These are phyloP conservation scores for Pilophorus perplexus DNA, from an alignment of 2,888 invertebrate genomes.

Conservation along the genomic window DNA sequence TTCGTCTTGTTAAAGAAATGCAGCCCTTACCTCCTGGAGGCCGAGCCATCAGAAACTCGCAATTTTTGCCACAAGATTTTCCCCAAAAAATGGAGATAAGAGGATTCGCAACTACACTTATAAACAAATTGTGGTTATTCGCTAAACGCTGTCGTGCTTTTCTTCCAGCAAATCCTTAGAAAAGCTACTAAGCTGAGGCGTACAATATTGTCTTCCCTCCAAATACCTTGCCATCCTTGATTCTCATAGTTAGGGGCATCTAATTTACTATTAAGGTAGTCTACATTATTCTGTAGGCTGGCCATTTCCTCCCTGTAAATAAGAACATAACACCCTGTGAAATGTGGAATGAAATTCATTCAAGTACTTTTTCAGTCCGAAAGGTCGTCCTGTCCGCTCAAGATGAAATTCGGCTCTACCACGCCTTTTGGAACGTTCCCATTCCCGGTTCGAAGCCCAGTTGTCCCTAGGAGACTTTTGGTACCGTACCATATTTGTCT, in stretches of 20 bases:
- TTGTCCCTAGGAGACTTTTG: constrained; percentile 27
- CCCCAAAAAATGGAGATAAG: too few relatives aligned
- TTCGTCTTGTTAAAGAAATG: too few relatives aligned
- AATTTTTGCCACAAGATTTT: too few relatives aligned
- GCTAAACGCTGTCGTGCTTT: too few relatives aligned
- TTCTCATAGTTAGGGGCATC: constrained; percentile 50
- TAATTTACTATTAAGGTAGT: constrained; percentile 58
- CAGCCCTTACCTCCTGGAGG: too few relatives aligned
- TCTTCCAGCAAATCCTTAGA: too few relatives aligned
- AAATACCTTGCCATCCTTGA: constrained; percentile 50
- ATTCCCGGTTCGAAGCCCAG: not conserved
- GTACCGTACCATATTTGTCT: constrained; percentile 58
- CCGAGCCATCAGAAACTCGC: too few relatives aligned
- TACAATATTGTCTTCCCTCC: not conserved
- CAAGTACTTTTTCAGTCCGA: constrained; percentile 19
- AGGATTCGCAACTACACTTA: too few relatives aligned
- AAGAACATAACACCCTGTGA: constrained; percentile 18
- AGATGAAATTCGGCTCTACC: too few relatives aligned
- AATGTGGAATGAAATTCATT: not conserved
- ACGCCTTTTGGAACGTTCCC: constrained; percentile 59
- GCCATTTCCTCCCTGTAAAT: constrained; percentile 70
- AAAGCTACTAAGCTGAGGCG: not conserved
- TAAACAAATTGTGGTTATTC: too few relatives aligned
- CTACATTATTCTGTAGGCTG: constrained; percentile 77
- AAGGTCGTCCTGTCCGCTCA: constrained; percentile 10